Percentiles rank a stretch among this genome's conserved stretches.
Conservation (phyloP, 2,888 invertebrate species). For the Ichneumoninae sp. region DNA sequence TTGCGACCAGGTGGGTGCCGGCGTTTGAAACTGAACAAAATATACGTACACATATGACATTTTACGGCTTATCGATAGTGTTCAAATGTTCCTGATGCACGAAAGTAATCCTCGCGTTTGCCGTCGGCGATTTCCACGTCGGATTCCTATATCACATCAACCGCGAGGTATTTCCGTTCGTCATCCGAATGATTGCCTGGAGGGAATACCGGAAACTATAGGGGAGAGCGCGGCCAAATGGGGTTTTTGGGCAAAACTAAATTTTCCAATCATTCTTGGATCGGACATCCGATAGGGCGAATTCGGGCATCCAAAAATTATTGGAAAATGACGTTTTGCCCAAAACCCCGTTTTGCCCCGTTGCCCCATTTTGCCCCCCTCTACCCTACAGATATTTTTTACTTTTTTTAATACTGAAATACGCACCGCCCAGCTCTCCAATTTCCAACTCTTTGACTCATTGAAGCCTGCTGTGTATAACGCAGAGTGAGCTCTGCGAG, state of each 20-base stretch:
- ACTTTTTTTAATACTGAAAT: not conserved
- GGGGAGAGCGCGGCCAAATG: too few species aligned
- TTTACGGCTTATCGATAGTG: constrained; percentile 6
- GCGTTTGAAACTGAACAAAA: not conserved
- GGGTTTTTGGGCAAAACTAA: too few species aligned
- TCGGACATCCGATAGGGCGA: too few species aligned
- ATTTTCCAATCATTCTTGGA: too few species aligned
- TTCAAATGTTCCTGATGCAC: not conserved
- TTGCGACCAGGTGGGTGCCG: constrained; percentile 9
- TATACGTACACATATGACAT: not conserved
- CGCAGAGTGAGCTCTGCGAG: not conserved
- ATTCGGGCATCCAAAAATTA: too few species aligned
- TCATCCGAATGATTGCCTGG: constrained; percentile 2
- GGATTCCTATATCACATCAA: not conserved
- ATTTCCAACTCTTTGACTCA: not conserved
- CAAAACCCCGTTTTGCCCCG: too few species aligned
- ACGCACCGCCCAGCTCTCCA: not conserved
- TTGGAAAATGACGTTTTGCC: too few species aligned
- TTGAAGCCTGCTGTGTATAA: not conserved
- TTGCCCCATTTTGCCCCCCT: too few species aligned
- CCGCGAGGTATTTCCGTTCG: not conserved
- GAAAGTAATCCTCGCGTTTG: constrained; percentile 3
- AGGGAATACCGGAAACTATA: not conserved
- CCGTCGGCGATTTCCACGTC: not conserved
- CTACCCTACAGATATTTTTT: not conserved